Base-by-base conservation (phyloP, 2,888 invertebrate species). In the Oeneis ivallda region DNA sequence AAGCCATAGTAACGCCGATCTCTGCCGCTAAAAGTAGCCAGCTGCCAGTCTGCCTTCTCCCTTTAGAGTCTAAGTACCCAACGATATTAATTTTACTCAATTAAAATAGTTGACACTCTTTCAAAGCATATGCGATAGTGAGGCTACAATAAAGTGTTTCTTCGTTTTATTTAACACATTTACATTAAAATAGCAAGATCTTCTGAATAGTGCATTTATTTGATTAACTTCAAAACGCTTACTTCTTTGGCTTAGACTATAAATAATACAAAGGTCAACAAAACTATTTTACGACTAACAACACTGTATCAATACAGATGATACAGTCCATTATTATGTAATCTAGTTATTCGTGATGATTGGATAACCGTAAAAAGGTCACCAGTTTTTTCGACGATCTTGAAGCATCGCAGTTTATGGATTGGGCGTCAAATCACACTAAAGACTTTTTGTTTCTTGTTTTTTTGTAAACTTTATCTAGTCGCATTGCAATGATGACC, bases 351-450 rank as follows among this genome's bases (percentile, higher is more conserved):
- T 5, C 49, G 37, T 26, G 41, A 61, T 52, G 41, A 61, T 41
- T 52, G 41, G 10, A 2, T 52, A 52, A 61, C 39, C 41, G 61
- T 61, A 61, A 52, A 56, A 52, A 61, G 61, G 52, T 61, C 61
- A 47, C 52, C 41, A n/a, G 52, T 6, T 49, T 45, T 60, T 52
- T 52, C 37, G 26, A 43, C 7, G 37, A 60, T 49, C 59, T 8
- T 49, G 56, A 41, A 56, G 52, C 62, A 54, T 63, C 47, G 41
- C 52, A 26, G 53, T 43, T 32, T 19, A 19, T 45, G 10, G 17
- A 45, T 52, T 68, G 56, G 57, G 39, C 5, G 5, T 9, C 7
- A 56, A 3, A 41, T 6, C 56, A 56, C 56, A 41, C 19, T 56
- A 56, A 19, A 17, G 56, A 54, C 54, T 39, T 15, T 34, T 37